Evolutionary conservation across 2,113 vertebrate species (phyloP), one percentile per base, ranked within the genome.

Genomic region (Phylloscopus whistleri): DNA sequence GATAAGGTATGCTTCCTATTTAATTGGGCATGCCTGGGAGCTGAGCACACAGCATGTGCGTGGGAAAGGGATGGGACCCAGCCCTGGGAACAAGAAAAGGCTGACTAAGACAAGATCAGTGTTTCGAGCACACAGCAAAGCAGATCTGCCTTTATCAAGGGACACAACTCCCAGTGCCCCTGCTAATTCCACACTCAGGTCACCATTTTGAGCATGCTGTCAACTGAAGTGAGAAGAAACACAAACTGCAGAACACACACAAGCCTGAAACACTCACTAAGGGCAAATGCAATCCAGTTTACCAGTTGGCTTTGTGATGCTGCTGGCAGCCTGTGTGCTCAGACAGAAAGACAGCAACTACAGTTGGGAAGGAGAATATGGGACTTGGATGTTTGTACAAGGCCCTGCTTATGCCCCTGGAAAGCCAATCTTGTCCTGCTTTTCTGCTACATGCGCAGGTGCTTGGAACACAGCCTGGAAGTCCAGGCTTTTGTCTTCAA

Each of bases 381-480:
- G 43, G 30, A 49, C 53, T 62, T 80, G 59, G 68, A 53, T 70
- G 27, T 80, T 89, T 59, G 46, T 31, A 59, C 26, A 44, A 80
- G 76, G 30, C 51, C 72, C 78, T 80, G 30, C 59, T 92, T 78
- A 96, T 0, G 4, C 35, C 84, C 63, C 76, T 70, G 59, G 68
- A 86, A 93, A 94, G 59, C 79, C 88, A 94, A 90, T 83, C 64
- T 85, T 43, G 20, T 67, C 64, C 80, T 41, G 76, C 56, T 95
- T 90, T 94, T 84, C 72, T 74, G 33, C 43, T 53, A 48, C 44
- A 81, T 21, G 81, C 55, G 67, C 83, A 97, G 89, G 92, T 96
- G 60, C 56, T 72, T 93, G 92, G 94, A 95, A 93, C 43, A 83
- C 35, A 88, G 94, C 82, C 82, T 83, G 46, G 35, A 90, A 84